Base-by-base conservation (phyloP, 2,113 vertebrate species). In the Chionomys nivalis region DNA sequence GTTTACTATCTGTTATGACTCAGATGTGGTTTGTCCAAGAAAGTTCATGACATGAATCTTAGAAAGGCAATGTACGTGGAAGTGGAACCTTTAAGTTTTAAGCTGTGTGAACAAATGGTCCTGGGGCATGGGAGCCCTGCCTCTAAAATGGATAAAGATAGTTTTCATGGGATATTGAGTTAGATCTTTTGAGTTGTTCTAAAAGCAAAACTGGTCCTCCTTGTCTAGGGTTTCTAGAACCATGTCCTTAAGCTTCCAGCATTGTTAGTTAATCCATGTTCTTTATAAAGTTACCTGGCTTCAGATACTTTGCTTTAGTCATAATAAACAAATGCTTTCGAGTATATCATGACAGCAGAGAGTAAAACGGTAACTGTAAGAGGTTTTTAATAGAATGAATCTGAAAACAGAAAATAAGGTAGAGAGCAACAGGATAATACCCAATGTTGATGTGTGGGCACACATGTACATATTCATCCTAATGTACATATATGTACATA, bases 351-450 rank as follows among this genome's bases (percentile, higher is more conserved):
- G 63, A 65, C 91, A 58, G 36, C 42, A 93, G n/a, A 49, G 21
- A 91, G 17, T 72, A 55, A 95, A 88, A 93, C 1, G 68, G 68
- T 7, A 92, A 89, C 2, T 36, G 78, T 26, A 91, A 78, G 85
- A 95, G 33, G 26, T 3, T 66, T 89, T 87, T 70, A 85, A 91
- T 3, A 94, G 42, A 33, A 89, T 49, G 58, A 95, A 31, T 72
- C 47, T 73, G 31, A 33, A 39, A 87, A 96, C 65, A 19, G 7
- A 88, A 87, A 90, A 82, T 49, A 61, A 73, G 70, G 70, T 73
- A 76, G 73, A 44, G 23, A 76, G 39, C 73, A 76, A 44, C n/a
- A 73, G 70, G 8, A 73, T n/a, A 39, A 39, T 39, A 73, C 17
- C 70, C 19, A 39, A 19, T 73, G n/a, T 73, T 39, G 31, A 92